phyloP scores from a whole-genome alignment of 2,797 vertebrate genomes.

The Natrix natrix region DNA sequence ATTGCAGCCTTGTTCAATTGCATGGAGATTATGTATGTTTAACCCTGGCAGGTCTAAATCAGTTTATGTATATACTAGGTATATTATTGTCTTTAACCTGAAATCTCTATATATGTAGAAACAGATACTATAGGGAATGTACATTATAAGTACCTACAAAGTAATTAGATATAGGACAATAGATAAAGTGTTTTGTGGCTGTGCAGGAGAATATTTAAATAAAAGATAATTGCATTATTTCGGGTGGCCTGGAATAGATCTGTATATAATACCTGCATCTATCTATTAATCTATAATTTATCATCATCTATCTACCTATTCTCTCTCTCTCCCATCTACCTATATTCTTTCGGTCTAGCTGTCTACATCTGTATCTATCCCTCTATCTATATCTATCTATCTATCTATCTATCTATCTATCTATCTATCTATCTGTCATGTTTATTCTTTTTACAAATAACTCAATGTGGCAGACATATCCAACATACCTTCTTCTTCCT shows the following conservation, averaged over 20 bases:
- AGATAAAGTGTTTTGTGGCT: background rate
- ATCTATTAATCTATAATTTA: background rate
- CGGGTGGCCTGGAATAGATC: rapidly evolving
- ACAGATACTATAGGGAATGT: background rate
- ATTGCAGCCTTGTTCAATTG: background rate
- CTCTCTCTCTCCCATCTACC: too few relatives aligned
- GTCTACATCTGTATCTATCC: too few relatives aligned
- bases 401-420: background rate
- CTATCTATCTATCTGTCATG: background rate
- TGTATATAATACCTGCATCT: background rate
- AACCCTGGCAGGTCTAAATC: background rate
- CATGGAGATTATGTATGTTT: background rate
- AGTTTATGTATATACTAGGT: background rate
- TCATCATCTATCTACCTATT: background rate
- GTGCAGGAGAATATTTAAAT: background rate
- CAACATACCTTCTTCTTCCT: background rate
- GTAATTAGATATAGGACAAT: background rate
- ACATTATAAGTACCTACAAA: background rate
- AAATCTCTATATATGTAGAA: background rate
- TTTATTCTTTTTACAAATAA: background rate
- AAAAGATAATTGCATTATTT: background rate
- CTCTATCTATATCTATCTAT: background rate
- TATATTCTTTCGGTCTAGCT: too few relatives aligned
- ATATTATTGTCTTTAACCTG: background rate
- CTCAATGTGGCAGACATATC: background rate